A percentile compares a stretch with the other conserved stretches of the same genome.
These are phyloP conservation scores for Musca vetustissima DNA, from an alignment of 1,140 invertebrate species.

Conservation along the genomic window DNA sequence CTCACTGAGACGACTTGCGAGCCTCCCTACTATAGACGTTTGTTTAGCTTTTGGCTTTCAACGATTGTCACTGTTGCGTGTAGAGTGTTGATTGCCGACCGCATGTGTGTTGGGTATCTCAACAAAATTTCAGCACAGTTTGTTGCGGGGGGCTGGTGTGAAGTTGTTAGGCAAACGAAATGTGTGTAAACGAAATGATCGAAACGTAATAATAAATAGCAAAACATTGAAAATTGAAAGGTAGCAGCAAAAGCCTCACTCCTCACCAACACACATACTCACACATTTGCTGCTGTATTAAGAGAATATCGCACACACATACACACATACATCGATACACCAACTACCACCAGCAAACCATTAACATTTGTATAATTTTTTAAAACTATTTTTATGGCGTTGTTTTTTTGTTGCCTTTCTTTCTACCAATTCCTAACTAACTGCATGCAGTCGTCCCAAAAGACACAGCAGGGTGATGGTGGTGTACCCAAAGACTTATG, in stretches of 20 bases:
- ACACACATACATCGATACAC: too few species aligned
- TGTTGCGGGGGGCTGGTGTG: too few species aligned
- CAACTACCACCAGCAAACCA: too few species aligned
- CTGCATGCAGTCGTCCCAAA: conserved; percentile 6
- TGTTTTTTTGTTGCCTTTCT: neutral
- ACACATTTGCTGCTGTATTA: too few species aligned
- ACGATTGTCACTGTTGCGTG: too few species aligned
- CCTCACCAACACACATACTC: too few species aligned
- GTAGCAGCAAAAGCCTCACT: neutral
- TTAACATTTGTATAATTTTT: conserved; percentile 2
- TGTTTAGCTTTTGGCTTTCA: too few species aligned
- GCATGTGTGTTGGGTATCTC: neutral
- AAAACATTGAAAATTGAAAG: conserved; percentile 15
- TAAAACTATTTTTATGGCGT: conserved; percentile 13
- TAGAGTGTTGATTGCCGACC: too few species aligned
- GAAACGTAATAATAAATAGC: conserved; percentile 18
- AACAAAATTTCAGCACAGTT: neutral
- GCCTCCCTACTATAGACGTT: neutral
- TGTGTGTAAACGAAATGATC: conserved; percentile 16
- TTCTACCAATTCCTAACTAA: neutral
- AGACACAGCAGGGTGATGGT: conserved; percentile 16
- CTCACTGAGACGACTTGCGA: neutral
- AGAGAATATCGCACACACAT: too few species aligned
- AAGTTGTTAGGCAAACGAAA: conserved; percentile 1
- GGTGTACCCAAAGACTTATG: neutral